phyloP scores from a whole-genome alignment of 2,797 vertebrate species.

The Cryptoblepharus egeriae region DNA sequence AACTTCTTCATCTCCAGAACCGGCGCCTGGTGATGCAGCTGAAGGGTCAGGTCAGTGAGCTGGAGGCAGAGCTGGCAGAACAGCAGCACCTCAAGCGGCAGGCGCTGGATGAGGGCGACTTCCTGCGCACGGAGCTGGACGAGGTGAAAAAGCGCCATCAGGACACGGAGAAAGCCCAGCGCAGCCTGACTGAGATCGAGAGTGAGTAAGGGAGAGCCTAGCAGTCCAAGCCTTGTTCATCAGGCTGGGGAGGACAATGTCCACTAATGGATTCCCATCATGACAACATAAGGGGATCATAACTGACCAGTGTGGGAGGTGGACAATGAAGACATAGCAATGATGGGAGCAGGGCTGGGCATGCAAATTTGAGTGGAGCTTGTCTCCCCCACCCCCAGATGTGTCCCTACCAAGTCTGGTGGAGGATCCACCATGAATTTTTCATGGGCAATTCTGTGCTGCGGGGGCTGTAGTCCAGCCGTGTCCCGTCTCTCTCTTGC shows the following conservation, averaged over 20 bases:
- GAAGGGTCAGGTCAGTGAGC: constrained; percentile 89
- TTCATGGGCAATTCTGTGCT: too few relatives aligned
- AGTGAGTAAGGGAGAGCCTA: constrained; percentile 78
- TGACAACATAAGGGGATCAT: too few relatives aligned
- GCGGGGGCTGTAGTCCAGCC: background rate
- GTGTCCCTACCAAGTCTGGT: too few relatives aligned
- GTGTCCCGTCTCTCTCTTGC: constrained; percentile 3
- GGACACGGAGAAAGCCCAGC: constrained; percentile 95
- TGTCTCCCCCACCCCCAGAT: too few relatives aligned
- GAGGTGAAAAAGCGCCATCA: constrained; percentile 91
- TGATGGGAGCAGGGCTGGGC: too few relatives aligned
- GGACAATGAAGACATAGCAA: too few relatives aligned
- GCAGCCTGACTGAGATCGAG: constrained; percentile 94
- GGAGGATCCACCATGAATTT: too few relatives aligned
- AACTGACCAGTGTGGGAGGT: too few relatives aligned
- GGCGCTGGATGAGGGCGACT: constrained; percentile 91
- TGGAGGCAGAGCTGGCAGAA: constrained; percentile 96
- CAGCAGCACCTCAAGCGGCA: constrained; percentile 94
- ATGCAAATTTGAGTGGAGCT: too few relatives aligned
- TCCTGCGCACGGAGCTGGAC: constrained; percentile 91
- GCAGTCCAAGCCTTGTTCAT: too few relatives aligned
- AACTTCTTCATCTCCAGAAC: constrained; percentile 77
- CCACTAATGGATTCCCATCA: too few relatives aligned
- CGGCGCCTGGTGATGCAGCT: constrained; percentile 84
- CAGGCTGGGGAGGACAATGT: too few relatives aligned